Percentiles rank a stretch among this genome's conserved stretches.
Conservation (phyloP, 2,113 vertebrate species). For the Emydocephalus ijimae region DNA sequence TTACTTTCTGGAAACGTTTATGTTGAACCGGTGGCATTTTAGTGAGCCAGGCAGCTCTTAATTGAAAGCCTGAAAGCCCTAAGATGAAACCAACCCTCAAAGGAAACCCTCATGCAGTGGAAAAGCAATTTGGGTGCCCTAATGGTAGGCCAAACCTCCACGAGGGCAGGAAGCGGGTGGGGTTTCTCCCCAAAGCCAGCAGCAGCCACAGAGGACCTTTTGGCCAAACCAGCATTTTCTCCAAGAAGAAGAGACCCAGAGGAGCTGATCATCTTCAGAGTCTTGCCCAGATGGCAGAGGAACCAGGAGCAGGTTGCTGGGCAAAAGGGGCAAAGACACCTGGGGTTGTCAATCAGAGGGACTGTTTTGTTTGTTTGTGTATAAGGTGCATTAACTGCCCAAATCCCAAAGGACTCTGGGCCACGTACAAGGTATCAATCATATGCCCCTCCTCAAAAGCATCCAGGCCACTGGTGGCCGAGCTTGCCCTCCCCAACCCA, state of each 20-base stretch:
- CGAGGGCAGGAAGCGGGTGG: background rate
- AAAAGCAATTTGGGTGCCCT: background rate
- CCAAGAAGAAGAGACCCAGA: background rate
- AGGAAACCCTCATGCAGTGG: background rate
- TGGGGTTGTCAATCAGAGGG: background rate
- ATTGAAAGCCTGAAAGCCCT: background rate
- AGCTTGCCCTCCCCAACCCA: background rate
- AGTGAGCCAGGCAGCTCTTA: background rate
- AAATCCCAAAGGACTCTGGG: background rate
- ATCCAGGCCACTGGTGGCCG: background rate
- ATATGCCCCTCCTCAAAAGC: background rate
- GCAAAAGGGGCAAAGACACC: background rate
- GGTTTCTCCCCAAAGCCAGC: background rate
- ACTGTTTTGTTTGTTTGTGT: background rate
- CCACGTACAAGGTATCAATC: background rate
- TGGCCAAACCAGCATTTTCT: background rate
- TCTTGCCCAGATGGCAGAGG: background rate
- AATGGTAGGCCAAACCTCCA: background rate
- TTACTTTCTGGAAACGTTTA: background rate
- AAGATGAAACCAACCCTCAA: background rate
- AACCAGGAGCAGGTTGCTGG: background rate
- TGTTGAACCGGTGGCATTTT: background rate
- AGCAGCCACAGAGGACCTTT: background rate
- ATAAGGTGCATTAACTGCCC: background rate
- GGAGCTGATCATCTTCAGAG: background rate